Conservation (phyloP, 2,888 invertebrate species). For the Tiliacea citrago region DNA sequence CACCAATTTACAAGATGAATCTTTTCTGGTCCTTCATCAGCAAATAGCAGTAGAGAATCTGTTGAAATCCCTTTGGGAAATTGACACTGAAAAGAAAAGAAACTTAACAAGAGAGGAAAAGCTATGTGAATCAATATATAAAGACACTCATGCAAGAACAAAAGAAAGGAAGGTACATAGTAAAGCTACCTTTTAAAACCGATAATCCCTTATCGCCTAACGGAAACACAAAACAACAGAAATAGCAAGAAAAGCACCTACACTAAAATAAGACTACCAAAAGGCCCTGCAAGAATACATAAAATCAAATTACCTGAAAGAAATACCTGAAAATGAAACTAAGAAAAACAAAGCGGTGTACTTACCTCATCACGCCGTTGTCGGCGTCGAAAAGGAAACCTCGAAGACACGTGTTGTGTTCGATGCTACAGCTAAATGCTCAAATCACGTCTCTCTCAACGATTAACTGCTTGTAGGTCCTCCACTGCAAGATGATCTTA, state of each 20-base stretch:
- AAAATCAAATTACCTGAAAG: not conserved
- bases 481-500: slow-evolving; percentile 58
- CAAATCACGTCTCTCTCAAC: slow-evolving; percentile 56
- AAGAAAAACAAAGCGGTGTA: not conserved
- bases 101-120: not conserved
- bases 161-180: not conserved
- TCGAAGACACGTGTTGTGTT: slow-evolving; percentile 48
- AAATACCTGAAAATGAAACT: not conserved
- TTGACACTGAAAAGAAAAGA: not conserved
- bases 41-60: too few species aligned
- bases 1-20: not conserved
- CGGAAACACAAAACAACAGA: not conserved
- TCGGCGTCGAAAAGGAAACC: slow-evolving; percentile 20
- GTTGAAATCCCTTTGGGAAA: not conserved
- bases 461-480: slow-evolving; percentile 63
- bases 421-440: slow-evolving; percentile 33
- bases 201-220: not conserved
- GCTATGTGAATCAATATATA: slow-evolving; percentile 7
- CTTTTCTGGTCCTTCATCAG: too few species aligned
- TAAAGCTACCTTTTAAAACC: too few species aligned
- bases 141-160: slow-evolving; percentile 7
- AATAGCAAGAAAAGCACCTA: not conserved
- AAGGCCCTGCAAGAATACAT: not conserved
- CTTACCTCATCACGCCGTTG: not conserved
- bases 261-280: not conserved